A percentile compares a stretch with the other conserved stretches of the same genome.
Conservation (phyloP, 2,797 vertebrate genomes). For the Dicrostonyx torquatus region DNA sequence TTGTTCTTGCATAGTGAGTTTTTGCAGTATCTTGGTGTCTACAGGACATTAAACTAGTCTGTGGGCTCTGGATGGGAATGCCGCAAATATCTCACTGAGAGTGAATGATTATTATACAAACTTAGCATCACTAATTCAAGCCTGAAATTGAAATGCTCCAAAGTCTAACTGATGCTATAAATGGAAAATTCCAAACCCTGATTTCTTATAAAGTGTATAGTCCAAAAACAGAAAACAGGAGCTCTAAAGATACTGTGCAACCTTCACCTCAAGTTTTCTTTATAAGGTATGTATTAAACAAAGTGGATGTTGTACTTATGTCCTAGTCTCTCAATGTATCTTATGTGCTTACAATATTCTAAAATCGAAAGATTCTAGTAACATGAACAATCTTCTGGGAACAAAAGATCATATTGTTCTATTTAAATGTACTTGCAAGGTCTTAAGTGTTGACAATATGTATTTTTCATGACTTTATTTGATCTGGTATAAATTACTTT, state of each 20-base stretch:
- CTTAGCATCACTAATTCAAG: not conserved
- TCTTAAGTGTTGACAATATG: not conserved
- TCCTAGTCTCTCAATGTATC: not conserved
- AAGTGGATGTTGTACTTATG: not conserved
- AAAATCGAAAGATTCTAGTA: not conserved
- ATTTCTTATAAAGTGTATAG: not conserved
- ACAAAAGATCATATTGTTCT: not conserved
- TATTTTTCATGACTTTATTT: not conserved
- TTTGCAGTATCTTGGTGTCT: not conserved
- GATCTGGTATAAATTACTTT: constrained; percentile 17
- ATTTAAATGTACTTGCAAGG: not conserved
- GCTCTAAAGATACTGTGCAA: not conserved
- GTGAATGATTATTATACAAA: not conserved
- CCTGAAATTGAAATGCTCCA: not conserved
- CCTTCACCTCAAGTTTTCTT: not conserved
- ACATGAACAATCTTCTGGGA: not conserved
- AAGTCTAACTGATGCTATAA: not conserved
- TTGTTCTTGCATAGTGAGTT: not conserved
- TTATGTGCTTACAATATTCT: not conserved
- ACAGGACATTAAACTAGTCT: not conserved
- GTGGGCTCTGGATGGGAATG: not conserved
- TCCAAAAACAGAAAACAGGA: not conserved
- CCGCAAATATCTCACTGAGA: not conserved
- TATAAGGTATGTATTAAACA: not conserved
- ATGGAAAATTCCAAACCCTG: not conserved